Conservation (phyloP, 2,113 vertebrate species). For the Coracopsis vasa region DNA sequence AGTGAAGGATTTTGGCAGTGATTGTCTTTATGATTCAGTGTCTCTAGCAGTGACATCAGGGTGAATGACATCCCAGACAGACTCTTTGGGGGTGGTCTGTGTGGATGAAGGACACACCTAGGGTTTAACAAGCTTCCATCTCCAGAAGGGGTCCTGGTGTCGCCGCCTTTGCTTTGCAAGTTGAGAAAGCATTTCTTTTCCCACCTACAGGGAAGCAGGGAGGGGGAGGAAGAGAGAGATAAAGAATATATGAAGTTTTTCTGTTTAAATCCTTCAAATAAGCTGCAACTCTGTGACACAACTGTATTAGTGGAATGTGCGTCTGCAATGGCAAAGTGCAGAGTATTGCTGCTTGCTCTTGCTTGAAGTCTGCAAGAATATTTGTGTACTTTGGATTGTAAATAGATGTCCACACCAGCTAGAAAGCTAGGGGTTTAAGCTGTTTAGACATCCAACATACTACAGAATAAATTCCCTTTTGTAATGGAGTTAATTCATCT, state of each 20-base stretch:
- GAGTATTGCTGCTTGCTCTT: not conserved
- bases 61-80: constrained; percentile 68
- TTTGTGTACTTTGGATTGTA: not conserved
- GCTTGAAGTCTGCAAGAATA: not conserved
- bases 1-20: constrained; percentile 75
- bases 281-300: not conserved
- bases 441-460: not conserved
- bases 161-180: constrained; percentile 95
- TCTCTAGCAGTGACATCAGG: constrained; percentile 78
- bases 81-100: constrained; percentile 70
- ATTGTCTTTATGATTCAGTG: constrained; percentile 82
- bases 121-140: constrained; percentile 97
- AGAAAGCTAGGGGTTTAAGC: not conserved
- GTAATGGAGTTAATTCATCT: not conserved
- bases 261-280: not conserved
- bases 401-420: not conserved
- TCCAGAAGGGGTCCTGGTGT: constrained; percentile 93
- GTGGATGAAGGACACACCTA: constrained; percentile 74
- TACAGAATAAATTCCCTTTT: not conserved
- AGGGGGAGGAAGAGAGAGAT: not conserved
- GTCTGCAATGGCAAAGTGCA: not conserved
- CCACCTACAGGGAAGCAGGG: constrained; percentile 78
- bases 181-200: constrained; percentile 91
- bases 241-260: not conserved
- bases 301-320: not conserved